Evolutionary conservation across 2,797 vertebrate genomes (phyloP).

Genomic region (Emydoidea blandingii): DNA sequence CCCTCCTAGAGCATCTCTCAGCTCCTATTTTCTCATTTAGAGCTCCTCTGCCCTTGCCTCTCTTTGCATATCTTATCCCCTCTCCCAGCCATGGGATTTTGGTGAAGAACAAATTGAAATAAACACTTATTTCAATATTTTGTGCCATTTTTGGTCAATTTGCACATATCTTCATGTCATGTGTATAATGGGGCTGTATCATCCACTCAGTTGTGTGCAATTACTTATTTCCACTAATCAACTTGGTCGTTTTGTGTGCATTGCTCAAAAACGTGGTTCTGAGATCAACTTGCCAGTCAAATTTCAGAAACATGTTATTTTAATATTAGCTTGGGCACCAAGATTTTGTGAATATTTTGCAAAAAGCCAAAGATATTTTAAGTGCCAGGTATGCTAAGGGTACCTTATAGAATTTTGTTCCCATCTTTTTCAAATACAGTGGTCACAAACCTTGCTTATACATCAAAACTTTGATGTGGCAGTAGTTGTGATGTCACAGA

Average conservation of each 20-base stretch:
- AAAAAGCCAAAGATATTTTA: neutral
- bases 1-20: neutral
- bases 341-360: neutral
- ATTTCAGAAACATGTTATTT: neutral
- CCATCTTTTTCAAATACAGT: neutral
- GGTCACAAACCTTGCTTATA: neutral
- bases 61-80: neutral
- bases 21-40: conserved; percentile 3
- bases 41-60: neutral
- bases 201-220: neutral
- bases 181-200: neutral
- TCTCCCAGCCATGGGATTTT: neutral
- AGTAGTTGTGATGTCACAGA: neutral
- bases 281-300: neutral
- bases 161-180: neutral
- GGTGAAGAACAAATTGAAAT: neutral
- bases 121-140: conserved; percentile 40
- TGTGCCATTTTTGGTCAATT: neutral
- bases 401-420: neutral
- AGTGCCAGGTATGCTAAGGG: neutral
- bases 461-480: neutral
- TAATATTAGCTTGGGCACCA: neutral
- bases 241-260: neutral
- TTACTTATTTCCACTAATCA: neutral
- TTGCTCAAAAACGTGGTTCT: neutral